Conservation (phyloP, 2,888 invertebrate species). For the Melipona beecheii region DNA sequence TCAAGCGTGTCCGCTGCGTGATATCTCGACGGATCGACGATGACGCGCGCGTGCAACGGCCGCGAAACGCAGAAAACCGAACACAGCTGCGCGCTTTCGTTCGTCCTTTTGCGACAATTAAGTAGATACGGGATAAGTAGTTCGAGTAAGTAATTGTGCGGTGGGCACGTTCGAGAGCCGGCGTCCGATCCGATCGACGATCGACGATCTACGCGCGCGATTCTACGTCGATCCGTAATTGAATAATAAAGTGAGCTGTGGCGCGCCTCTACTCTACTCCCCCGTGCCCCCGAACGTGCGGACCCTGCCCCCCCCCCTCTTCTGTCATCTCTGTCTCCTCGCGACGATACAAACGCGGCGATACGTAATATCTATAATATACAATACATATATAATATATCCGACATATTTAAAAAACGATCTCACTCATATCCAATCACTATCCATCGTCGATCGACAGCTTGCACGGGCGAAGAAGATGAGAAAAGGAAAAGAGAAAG, state of each 20-base stretch:
- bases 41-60: not conserved
- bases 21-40: conserved; percentile 19
- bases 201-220: conserved; percentile 1
- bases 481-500: not conserved
- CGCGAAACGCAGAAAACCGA: not conserved
- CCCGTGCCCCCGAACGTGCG: conserved; percentile 46
- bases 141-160: conserved; percentile 60
- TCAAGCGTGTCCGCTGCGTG: not conserved
- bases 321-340: conserved; percentile 17
- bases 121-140: conserved; percentile 61
- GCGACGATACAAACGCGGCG: conserved; percentile 75
- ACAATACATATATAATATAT: conserved; percentile 73
- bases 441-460: conserved; percentile 66
- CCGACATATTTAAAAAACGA: conserved; percentile 77
- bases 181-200: conserved; percentile 2
- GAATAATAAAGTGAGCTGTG: conserved; percentile 28
- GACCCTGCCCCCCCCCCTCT: too few relatives aligned
- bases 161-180: conserved; percentile 53
- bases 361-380: conserved; percentile 65
- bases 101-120: conserved; percentile 60
- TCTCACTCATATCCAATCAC: conserved; percentile 82
- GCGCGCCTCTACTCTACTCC: not conserved
- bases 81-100: conserved; percentile 46
- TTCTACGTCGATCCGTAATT: not conserved
- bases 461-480: conserved; percentile 18